phyloP scores from a whole-genome alignment of 2,113 vertebrate species.

The Echinops telfairi region DNA sequence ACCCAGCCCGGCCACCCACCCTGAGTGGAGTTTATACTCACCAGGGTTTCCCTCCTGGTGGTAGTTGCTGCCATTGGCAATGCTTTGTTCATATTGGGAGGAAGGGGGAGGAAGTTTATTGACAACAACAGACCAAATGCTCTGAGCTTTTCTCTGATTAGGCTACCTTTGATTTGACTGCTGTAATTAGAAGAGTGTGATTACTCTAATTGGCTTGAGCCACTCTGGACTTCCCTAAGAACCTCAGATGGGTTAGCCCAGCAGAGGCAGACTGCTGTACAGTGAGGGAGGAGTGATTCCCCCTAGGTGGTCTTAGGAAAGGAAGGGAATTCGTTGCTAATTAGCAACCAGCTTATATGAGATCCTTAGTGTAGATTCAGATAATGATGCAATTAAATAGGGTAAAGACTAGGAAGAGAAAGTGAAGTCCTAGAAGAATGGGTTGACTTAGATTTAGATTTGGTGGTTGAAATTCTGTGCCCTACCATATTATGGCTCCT shows the following conservation, averaged over 20 bases:
- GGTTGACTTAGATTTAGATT: background rate
- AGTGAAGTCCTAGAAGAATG: background rate
- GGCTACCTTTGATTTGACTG: too few species aligned
- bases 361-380: background rate
- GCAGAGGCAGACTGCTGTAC: background rate
- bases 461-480: background rate
- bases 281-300: background rate
- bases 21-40: background rate
- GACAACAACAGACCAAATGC: too few species aligned
- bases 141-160: too few species aligned
- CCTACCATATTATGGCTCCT: slow-evolving; percentile 8
- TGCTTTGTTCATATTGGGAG: too few species aligned
- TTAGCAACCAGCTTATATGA: background rate
- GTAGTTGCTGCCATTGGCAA: too few species aligned
- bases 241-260: background rate
- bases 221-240: background rate
- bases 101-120: too few species aligned
- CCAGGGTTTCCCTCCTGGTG: background rate
- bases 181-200: background rate
- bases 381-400: slow-evolving; percentile 15
- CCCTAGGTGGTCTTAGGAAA: background rate
- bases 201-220: background rate
- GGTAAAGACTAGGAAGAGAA: slow-evolving; percentile 15
- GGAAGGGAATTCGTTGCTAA: background rate
- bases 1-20: background rate